Base-by-base conservation (phyloP, 2,113 vertebrate species). In the Sebastes schlegelii region DNA sequence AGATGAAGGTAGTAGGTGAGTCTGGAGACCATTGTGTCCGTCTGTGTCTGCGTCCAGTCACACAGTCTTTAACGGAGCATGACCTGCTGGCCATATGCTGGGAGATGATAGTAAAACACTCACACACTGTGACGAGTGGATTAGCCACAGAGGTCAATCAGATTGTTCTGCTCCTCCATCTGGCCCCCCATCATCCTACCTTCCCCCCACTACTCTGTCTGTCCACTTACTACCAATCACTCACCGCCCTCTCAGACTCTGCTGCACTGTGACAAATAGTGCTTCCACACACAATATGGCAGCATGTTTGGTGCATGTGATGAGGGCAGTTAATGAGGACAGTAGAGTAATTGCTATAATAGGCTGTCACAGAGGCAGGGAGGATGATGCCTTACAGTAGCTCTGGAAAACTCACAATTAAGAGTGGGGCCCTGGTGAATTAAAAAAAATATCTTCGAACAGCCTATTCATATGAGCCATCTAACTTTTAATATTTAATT, bases 91-190 rank as follows among this genome's bases (percentile, higher is more conserved):
- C 79, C 83, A 63, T 74, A 75, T 83, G 70, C 87, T 77, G 62
- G 49, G 16, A 86, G 76, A 77, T 46, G 48, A 66, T 34, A 60
- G 23, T 7, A 17, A 42, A 67, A 77, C 74, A 79, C 80, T 71
- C 58, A 72, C 80, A 70, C 66, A 65, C 68, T 62, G 58, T 52
- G 74, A 70, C 63, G 74, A 89, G 83, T 65, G 68, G 91, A 92
- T 94, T 91, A 93, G 34, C 54, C 80, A 55, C n/a, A 82, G 74
- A 86, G 86, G 76, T 90, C 91, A 91, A 88, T 86, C 75, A 74
- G 86, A 90, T 81, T 86, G 45, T 72, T 80, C 60, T 69, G 66
- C 77, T 85, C 68, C 74, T 72, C 84, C 82, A 85, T 87, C 82
- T 85, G 86, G 66, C 48, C 51, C 51, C 64, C 52, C 5, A 8